A percentile compares a stretch with the other conserved stretches of the same genome.
Evolutionary conservation across 1,140 invertebrate species (phyloP).

Genomic region (Drosophila baimaii): DNA sequence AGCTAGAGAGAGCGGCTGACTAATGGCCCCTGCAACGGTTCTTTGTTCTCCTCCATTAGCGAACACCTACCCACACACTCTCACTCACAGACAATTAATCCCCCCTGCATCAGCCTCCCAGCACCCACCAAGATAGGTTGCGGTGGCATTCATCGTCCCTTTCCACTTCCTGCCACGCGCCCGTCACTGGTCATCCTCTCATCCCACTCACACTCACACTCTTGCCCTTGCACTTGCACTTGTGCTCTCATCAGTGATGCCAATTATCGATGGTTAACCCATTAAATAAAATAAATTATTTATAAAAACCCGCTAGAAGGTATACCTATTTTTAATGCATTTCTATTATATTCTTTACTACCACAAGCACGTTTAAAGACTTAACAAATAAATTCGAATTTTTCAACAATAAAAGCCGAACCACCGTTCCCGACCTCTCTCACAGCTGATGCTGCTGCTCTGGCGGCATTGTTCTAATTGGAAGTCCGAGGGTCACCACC

Average conservation of each 20-base stretch:
- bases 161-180: slow-evolving; percentile 15
- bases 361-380: neutral
- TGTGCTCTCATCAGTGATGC: slow-evolving; percentile 8
- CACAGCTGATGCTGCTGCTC: slow-evolving; percentile 4
- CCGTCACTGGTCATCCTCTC: slow-evolving; percentile 13
- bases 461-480: slow-evolving; percentile 60
- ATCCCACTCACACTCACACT: slow-evolving; percentile 1
- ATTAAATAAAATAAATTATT: neutral
- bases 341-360: neutral
- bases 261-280: neutral
- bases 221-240: slow-evolving; percentile 19
- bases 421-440: neutral
- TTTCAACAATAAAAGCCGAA: neutral
- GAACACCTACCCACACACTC: slow-evolving; percentile 26
- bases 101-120: slow-evolving; percentile 7
- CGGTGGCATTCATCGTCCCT: slow-evolving; percentile 18
- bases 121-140: slow-evolving; percentile 16
- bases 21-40: slow-evolving; percentile 50
- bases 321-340: too few species aligned
- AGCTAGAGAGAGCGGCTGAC: slow-evolving; percentile 21
- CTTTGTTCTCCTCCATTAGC: slow-evolving; percentile 44
- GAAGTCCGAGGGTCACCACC: slow-evolving; percentile 37
- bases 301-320: neutral
- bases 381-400: neutral
- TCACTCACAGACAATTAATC: slow-evolving; percentile 22